phyloP scores from a whole-genome alignment of 2,113 vertebrate species.

The Chiloscyllium plagiosum region DNA sequence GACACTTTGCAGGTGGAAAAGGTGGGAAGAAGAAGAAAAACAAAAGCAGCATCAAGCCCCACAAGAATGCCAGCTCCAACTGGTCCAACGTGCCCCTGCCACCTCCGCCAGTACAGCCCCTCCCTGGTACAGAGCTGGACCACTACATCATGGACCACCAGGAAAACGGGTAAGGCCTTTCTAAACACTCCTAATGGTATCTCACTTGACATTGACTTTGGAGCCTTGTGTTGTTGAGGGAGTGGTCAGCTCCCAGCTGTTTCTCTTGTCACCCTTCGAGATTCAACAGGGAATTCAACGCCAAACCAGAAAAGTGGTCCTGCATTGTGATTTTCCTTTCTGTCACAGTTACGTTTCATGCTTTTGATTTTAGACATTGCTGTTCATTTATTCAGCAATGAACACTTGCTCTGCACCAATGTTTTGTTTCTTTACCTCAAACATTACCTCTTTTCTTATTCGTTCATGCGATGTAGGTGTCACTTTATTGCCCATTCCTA shows the following conservation, averaged over 20 bases:
- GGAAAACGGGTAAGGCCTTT: constrained; percentile 73
- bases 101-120: constrained; percentile 87
- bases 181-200: neutral
- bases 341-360: no score
- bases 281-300: no score
- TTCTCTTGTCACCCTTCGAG: no score
- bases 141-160: constrained; percentile 82
- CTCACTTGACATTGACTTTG: neutral
- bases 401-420: no score
- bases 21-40: constrained; percentile 98
- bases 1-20: constrained; percentile 78
- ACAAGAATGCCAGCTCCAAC: constrained; percentile 84
- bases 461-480: no score
- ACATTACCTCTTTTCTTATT: no score
- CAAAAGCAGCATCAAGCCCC: constrained; percentile 77
- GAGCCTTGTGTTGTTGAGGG: neutral
- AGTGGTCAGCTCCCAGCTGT: neutral
- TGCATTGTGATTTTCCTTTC: no score
- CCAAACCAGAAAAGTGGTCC: no score
- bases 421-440: no score
- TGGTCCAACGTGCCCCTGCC: constrained; percentile 93
- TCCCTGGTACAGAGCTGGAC: constrained; percentile 90
- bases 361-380: no score
- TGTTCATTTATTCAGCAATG: no score
- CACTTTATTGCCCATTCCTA: no score